phyloP scores from a whole-genome alignment of 2,113 vertebrate genomes.

The Catharus fuscescens region DNA sequence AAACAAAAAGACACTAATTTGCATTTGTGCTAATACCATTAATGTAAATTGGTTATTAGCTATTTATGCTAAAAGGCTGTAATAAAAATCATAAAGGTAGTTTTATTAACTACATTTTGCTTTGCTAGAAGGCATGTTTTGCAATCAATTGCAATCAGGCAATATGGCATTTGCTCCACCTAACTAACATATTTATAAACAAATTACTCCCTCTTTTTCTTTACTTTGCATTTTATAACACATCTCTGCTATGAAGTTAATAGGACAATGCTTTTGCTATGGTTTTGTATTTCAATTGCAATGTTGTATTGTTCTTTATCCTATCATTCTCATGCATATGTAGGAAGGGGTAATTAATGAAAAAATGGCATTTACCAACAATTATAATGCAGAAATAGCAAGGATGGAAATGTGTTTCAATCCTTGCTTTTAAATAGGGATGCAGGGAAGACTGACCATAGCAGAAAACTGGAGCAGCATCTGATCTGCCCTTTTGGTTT shows the following conservation, averaged over 20 bases:
- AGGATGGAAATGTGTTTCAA: slow-evolving; percentile 16
- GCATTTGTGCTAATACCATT: slow-evolving; percentile 68
- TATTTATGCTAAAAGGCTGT: slow-evolving; percentile 72
- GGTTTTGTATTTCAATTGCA: slow-evolving; percentile 60
- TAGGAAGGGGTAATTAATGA: slow-evolving; percentile 68
- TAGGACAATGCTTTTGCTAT: slow-evolving; percentile 23
- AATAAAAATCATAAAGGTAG: slow-evolving; percentile 73
- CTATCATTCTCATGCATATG: slow-evolving; percentile 37
- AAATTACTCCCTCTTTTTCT: slow-evolving; percentile 64
- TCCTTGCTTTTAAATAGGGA: background rate
- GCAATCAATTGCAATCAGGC: slow-evolving; percentile 30
- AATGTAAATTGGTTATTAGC: slow-evolving; percentile 78
- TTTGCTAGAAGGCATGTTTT: slow-evolving; percentile 56
- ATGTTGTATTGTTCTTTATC: slow-evolving; percentile 42
- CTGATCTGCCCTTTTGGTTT: background rate
- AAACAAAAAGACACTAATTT: slow-evolving; percentile 69
- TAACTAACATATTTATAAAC: slow-evolving; percentile 77
- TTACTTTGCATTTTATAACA: slow-evolving; percentile 74
- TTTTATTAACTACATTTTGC: slow-evolving; percentile 72
- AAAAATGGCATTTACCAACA: slow-evolving; percentile 54
- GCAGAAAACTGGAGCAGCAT: background rate
- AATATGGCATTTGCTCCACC: slow-evolving; percentile 57
- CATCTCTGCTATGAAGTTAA: slow-evolving; percentile 54
- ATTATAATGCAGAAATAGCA: slow-evolving; percentile 24
- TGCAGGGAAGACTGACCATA: background rate